Percentiles rank a stretch among this genome's conserved stretches.
phyloP scores from a whole-genome alignment of 2,113 vertebrate genomes.

The Ranitomeya variabilis region DNA sequence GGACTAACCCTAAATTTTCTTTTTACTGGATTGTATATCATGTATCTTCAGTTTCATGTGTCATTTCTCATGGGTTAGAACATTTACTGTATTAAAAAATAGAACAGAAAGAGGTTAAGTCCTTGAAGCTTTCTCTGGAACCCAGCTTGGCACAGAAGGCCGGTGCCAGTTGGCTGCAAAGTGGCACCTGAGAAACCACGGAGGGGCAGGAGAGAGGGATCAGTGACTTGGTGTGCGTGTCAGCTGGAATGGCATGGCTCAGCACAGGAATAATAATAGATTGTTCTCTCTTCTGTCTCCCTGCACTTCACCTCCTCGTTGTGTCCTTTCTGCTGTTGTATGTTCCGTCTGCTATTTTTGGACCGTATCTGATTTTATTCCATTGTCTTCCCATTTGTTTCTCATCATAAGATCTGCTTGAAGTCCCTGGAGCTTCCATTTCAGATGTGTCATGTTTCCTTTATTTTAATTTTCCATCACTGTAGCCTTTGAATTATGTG shows the following conservation, averaged over 20 bases:
- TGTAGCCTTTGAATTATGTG: neutral
- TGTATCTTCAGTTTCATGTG: neutral
- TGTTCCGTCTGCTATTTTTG: conserved; percentile 17
- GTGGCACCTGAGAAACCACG: conserved; percentile 60
- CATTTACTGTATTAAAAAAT: neutral
- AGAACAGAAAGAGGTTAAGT: conserved; percentile 32
- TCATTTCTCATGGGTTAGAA: neutral
- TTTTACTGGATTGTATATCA: neutral
- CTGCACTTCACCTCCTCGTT: neutral
- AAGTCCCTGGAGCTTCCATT: neutral
- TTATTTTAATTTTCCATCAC: neutral
- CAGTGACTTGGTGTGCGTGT: conserved; percentile 48
- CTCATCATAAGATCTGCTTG: neutral
- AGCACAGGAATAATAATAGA: conserved; percentile 49
- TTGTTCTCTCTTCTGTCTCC: conserved; percentile 33
- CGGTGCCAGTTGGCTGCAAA: conserved; percentile 22
- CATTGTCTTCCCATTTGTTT: neutral
- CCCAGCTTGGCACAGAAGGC: conserved; percentile 35
- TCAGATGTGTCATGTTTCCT: neutral
- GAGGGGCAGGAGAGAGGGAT: conserved; percentile 36
- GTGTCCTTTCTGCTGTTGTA: neutral
- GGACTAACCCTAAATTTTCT: neutral
- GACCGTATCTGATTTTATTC: neutral
- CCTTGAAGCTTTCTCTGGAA: conserved; percentile 37
- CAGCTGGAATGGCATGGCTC: conserved; percentile 36